Evolutionary conservation across 2,888 invertebrate species (phyloP).

Genomic region (Dicroscelio sp.): DNA sequence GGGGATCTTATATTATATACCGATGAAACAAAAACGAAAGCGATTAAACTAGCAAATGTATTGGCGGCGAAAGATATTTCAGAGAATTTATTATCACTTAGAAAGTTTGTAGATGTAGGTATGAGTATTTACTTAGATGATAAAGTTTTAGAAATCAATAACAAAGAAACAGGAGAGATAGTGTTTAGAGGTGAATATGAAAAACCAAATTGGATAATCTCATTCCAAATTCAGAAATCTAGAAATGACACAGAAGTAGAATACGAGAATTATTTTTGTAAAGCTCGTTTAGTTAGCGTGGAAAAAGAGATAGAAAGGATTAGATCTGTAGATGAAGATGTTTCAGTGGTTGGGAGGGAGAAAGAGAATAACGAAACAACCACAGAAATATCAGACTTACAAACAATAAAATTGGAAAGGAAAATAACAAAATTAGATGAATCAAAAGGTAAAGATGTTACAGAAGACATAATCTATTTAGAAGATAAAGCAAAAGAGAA

Average conservation of each 20-base stretch:
- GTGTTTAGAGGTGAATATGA: neutral
- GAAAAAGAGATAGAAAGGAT: neutral
- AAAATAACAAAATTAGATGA: neutral
- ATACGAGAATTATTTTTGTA: neutral
- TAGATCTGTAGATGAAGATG: neutral
- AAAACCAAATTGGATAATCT: conserved; percentile 8
- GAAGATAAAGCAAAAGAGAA: neutral
- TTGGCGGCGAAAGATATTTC: conserved; percentile 32
- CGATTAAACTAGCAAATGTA: conserved; percentile 14
- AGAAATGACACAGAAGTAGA: neutral
- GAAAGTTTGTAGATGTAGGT: conserved; percentile 33
- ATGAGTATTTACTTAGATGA: conserved; percentile 24
- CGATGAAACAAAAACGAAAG: too few species aligned
- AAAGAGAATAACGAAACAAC: too few species aligned
- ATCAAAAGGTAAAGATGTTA: neutral
- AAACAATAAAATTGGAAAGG: neutral
- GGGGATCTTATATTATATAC: too few species aligned
- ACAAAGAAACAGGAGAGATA: neutral
- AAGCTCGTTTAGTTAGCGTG: neutral
- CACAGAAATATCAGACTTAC: too few species aligned
- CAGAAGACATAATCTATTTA: neutral
- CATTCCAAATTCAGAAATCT: neutral
- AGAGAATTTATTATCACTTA: conserved; percentile 36
- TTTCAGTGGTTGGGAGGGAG: neutral
- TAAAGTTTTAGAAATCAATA: neutral